Conservation (phyloP, 1,140 invertebrate species). For the Centruroides sculpturatus region DNA sequence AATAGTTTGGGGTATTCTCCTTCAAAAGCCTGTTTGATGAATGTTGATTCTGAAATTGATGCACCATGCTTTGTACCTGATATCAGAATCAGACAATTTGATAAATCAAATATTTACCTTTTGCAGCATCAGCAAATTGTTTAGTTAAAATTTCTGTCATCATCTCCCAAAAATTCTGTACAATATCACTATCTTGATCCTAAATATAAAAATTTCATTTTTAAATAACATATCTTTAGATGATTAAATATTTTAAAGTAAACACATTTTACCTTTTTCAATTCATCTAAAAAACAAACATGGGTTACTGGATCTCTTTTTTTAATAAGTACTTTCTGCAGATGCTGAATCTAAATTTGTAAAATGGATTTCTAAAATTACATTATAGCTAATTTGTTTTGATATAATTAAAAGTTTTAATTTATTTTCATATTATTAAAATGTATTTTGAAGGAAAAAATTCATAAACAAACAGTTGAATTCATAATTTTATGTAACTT, state of each 20-base stretch:
- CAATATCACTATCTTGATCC: too few species aligned
- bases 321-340: constrained; percentile 36
- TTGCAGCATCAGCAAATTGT: constrained; percentile 12
- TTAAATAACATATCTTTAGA: background rate
- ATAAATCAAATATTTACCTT: background rate
- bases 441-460: too few species aligned
- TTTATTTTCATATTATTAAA: too few species aligned
- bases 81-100: too few species aligned
- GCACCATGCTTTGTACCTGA: too few species aligned
- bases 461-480: too few species aligned
- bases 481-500: too few species aligned
- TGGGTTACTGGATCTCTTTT: constrained; percentile 38
- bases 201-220: too few species aligned
- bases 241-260: background rate
- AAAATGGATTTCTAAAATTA: background rate
- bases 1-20: constrained; percentile 76
- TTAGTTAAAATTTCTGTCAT: constrained; percentile 15
- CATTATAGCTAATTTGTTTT: too few species aligned
- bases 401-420: too few species aligned
- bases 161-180: constrained; percentile 14
- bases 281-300: constrained; percentile 34
- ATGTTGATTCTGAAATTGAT: constrained; percentile 37
- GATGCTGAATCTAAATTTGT: constrained; percentile 17
- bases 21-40: constrained; percentile 72
- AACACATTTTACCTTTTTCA: constrained; percentile 31